Percentiles rank a stretch among this genome's conserved stretches.
These are phyloP conservation scores for Agapornis canus DNA, from an alignment of 2,797 vertebrate species.

Conservation along the genomic window DNA sequence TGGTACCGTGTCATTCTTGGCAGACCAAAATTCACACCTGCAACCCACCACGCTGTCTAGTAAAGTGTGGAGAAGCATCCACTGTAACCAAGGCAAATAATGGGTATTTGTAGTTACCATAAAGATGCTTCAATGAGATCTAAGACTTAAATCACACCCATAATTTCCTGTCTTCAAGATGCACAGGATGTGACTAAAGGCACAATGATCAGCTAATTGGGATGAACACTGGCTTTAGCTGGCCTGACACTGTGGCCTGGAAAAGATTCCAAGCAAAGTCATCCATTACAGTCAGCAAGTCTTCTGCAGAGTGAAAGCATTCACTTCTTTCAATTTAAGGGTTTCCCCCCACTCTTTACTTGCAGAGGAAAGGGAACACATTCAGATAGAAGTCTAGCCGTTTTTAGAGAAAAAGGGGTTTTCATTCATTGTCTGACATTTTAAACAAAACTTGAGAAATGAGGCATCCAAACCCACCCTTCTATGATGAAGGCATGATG, in stretches of 20 bases:
- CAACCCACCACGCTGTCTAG: neutral
- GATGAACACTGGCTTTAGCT: neutral
- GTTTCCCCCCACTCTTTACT: neutral
- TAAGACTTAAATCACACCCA: slow-evolving; percentile 15
- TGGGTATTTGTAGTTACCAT: neutral
- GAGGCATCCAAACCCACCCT: neutral
- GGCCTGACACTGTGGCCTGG: neutral
- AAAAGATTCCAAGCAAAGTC: neutral
- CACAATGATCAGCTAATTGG: slow-evolving; percentile 42
- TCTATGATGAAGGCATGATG: neutral
- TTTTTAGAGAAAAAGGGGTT: neutral
- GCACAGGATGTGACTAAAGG: slow-evolving; percentile 63
- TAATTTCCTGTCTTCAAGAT: neutral
- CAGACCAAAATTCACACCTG: neutral
- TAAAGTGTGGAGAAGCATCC: neutral
- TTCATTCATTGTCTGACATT: neutral
- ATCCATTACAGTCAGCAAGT: neutral
- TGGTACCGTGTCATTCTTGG: neutral
- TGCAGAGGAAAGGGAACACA: neutral
- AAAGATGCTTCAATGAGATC: neutral
- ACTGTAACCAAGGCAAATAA: neutral
- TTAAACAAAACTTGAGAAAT: neutral
- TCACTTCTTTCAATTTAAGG: neutral
- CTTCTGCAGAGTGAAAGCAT: neutral
- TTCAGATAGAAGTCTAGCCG: neutral